phyloP scores from a whole-genome alignment of 2,113 vertebrate genomes.

The Antechinus flavipes region DNA sequence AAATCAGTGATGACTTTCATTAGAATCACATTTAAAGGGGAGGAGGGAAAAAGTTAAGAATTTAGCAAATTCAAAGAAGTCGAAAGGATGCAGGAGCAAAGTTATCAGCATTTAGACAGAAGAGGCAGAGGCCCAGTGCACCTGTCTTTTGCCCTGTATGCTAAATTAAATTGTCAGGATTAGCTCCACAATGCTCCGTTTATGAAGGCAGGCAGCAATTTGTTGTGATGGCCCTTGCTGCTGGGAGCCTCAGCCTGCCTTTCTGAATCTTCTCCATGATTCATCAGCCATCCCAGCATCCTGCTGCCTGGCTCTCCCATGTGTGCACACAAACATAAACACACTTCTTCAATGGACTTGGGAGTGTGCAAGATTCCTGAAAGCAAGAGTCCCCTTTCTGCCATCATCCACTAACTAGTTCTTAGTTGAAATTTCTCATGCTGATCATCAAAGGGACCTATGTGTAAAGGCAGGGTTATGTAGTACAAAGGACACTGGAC shows the following conservation, averaged over 20 bases:
- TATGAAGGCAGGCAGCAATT: slow-evolving; percentile 86
- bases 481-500: neutral
- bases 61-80: slow-evolving; percentile 51
- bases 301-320: slow-evolving; percentile 8
- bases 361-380: neutral
- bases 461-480: neutral
- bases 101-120: slow-evolving; percentile 42
- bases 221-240: slow-evolving; percentile 88
- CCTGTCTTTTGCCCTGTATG: slow-evolving; percentile 66
- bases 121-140: slow-evolving; percentile 55
- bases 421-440: slow-evolving; percentile 12
- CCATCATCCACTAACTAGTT: neutral
- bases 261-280: slow-evolving; percentile 87
- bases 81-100: slow-evolving; percentile 42
- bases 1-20: slow-evolving; percentile 74
- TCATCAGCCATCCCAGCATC: slow-evolving; percentile 85
- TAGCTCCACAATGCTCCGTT: slow-evolving; percentile 86
- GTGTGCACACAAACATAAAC: neutral
- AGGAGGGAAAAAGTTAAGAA: slow-evolving; percentile 44
- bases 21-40: slow-evolving; percentile 46
- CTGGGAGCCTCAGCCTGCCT: slow-evolving; percentile 89
- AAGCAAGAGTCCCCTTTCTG: slow-evolving; percentile 5
- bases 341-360: neutral
- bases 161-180: slow-evolving; percentile 91
- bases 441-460: neutral